phyloP scores from a whole-genome alignment of 2,797 vertebrate genomes.

The Ispidina picta region DNA sequence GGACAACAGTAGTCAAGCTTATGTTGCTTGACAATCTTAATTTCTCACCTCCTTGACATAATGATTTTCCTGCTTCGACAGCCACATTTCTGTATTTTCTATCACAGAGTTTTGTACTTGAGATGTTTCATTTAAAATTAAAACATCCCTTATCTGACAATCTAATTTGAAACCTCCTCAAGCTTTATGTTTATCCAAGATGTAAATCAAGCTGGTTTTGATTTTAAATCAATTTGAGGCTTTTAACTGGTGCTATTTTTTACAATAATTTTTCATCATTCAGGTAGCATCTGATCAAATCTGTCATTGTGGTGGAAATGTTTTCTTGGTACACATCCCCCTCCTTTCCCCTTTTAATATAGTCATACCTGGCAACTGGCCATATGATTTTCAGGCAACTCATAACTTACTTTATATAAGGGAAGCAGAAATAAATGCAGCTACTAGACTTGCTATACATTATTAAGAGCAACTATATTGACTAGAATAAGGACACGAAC shows the following conservation, averaged over 20 bases:
- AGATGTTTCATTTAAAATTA: neutral
- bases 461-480: neutral
- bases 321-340: neutral
- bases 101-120: neutral
- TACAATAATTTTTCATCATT: neutral
- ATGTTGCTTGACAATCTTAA: neutral
- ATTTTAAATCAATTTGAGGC: neutral
- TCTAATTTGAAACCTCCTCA: neutral
- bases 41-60: neutral
- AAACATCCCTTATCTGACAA: neutral
- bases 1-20: neutral
- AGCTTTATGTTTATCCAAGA: neutral
- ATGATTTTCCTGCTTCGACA: neutral
- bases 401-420: neutral
- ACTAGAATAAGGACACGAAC: neutral
- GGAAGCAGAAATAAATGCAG: neutral
- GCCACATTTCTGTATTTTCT: neutral
- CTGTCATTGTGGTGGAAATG: neutral
- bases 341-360: neutral
- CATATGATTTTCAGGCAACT: neutral
- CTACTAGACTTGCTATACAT: neutral
- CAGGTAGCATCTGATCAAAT: neutral
- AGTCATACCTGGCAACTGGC: neutral
- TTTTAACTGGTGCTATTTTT: constrained; percentile 14
- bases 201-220: neutral